Conservation (phyloP, 2,113 vertebrate species). For the Carassius carassius region DNA sequence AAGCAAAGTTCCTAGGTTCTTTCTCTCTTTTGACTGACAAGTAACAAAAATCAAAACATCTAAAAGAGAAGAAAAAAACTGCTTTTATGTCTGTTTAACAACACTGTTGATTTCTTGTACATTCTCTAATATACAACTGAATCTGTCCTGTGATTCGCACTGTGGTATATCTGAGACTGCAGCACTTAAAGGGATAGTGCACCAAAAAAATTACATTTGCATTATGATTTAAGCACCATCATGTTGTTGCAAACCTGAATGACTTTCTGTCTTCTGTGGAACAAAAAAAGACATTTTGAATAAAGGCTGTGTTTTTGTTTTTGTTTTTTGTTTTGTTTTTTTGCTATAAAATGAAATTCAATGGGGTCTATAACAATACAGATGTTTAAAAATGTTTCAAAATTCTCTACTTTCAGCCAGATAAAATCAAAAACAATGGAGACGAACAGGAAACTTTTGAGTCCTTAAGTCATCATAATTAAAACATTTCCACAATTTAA, state of each 20-base stretch:
- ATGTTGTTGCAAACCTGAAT: background rate
- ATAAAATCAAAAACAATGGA: background rate
- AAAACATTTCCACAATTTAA: too few relatives aligned
- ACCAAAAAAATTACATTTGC: background rate
- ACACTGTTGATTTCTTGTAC: conserved; percentile 9
- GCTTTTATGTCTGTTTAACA: conserved; percentile 25
- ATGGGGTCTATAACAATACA: background rate
- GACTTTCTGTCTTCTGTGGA: background rate
- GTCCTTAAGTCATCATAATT: too few relatives aligned
- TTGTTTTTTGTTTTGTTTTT: too few relatives aligned
- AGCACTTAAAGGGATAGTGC: background rate
- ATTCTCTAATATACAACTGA: background rate
- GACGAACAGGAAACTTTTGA: too few relatives aligned
- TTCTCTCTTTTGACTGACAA: conserved; percentile 43
- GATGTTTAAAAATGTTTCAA: background rate
- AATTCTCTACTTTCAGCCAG: background rate
- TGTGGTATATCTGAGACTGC: background rate
- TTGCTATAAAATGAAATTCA: too few relatives aligned
- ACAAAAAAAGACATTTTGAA: background rate
- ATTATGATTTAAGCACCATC: background rate
- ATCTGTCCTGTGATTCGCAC: background rate
- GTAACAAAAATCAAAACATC: conserved; percentile 52
- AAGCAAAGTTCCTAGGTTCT: background rate
- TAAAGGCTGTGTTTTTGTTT: background rate
- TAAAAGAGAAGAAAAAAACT: background rate